Evolutionary conservation across 1,140 invertebrate species (phyloP), one percentile per base, ranked within the genome.

Genomic region (Drosophila insularis): DNA sequence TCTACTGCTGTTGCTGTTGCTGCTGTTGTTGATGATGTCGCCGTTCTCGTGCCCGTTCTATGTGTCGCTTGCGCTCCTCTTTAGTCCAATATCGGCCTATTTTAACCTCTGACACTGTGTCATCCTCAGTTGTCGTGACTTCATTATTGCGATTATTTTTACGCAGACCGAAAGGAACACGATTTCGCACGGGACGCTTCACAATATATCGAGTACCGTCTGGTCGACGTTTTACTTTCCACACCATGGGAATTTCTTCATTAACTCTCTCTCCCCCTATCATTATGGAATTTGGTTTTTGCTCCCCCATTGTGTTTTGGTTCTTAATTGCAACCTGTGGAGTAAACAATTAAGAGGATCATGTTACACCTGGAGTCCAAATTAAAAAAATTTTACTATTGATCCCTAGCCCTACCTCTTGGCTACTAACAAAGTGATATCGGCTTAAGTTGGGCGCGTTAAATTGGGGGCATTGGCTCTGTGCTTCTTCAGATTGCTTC

Each of bases 151-250:
- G 80, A 94, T 95, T 17, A 96, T 62, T 80, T 50, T 79, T 91
- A 4, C 78, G 68, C 27, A 84, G 53, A 13, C 63, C 64, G 39
- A 89, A 23, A 39, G 54, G 91, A 37, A 96, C 92, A n/a, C 95
- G 95, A 23, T 94, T 96, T 39, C 95, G 92, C 0, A 96, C 94
- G 4, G 96, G 95, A 19, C 96, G 92, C 39, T 95, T 92, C 0
- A 96, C 96, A 72, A 97, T 96, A 87, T 97, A 97, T 43, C 96
- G 93, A 0, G 95, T 95, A 4, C 96, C 96, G 86, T 97, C 96
- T 2, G 96, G 94, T 58, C 96, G 92, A 31, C 95, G 93, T 80
- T 97, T 97, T 1, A 97, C 96, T 86, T 97, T 96, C 95, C 95
- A 96, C 69, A 96, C 95, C 95, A 96, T 96, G 1, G 78, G 69